Evolutionary conservation across 2,113 vertebrate genomes (phyloP).

Genomic region (Neodontobutis hainanensis): DNA sequence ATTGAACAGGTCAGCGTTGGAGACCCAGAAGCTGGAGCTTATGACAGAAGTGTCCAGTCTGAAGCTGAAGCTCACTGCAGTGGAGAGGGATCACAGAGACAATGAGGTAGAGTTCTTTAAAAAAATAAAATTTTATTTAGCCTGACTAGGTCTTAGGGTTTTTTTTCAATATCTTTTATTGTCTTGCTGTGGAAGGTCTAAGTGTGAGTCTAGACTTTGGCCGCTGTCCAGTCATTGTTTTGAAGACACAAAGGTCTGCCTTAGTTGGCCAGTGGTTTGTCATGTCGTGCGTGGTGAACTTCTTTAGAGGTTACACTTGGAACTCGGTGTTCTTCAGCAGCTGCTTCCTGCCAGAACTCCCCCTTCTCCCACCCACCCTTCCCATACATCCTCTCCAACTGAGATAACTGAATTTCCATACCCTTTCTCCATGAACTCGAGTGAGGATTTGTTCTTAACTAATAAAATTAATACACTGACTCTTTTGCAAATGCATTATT

Average conservation of each 20-base stretch:
- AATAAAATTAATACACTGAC: no score
- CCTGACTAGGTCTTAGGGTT: background rate
- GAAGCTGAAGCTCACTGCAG: slow-evolving; percentile 88
- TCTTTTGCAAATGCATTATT: no score
- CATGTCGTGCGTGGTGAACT: slow-evolving; percentile 50
- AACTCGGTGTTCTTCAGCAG: slow-evolving; percentile 44
- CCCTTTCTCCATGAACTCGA: slow-evolving; percentile 5
- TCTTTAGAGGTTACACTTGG: slow-evolving; percentile 40
- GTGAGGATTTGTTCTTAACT: background rate
- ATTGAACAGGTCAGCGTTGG: slow-evolving; percentile 86
- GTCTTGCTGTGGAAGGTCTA: background rate
- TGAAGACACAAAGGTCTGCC: slow-evolving; percentile 48
- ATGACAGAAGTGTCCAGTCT: slow-evolving; percentile 93
- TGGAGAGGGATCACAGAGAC: slow-evolving; percentile 88
- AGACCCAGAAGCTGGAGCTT: slow-evolving; percentile 95
- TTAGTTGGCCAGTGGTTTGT: slow-evolving; percentile 28
- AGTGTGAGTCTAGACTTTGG: slow-evolving; percentile 36
- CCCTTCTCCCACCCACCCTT: background rate
- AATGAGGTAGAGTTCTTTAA: slow-evolving; percentile 79
- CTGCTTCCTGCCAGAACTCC: slow-evolving; percentile 70
- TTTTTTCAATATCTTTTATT: background rate
- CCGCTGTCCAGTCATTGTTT: slow-evolving; percentile 50
- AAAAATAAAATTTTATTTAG: background rate
- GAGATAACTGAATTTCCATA: slow-evolving; percentile 55
- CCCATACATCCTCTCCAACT: slow-evolving; percentile 5